These are phyloP conservation scores for Acrocephalus scirpaceus DNA, from an alignment of 2,797 vertebrate species.

Conservation along the genomic window DNA sequence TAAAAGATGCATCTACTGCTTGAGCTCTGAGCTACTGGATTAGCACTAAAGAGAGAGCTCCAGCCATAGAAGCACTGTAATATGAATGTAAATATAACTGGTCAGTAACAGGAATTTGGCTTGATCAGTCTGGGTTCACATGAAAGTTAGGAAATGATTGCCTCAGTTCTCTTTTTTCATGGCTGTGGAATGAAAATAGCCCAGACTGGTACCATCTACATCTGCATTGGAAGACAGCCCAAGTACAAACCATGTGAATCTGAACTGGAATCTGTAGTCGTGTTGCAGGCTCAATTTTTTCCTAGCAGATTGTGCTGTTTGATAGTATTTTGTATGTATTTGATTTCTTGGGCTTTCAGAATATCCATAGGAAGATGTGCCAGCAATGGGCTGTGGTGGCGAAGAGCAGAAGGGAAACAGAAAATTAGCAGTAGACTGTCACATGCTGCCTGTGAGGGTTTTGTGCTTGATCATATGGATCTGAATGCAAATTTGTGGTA, in stretches of 20 bases:
- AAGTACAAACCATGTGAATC: neutral
- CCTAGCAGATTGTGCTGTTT: neutral
- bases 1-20: neutral
- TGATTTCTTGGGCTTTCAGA: slow-evolving; percentile 1
- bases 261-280: neutral
- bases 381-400: neutral
- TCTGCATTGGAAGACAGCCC: neutral
- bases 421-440: neutral
- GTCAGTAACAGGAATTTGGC: neutral
- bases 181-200: neutral
- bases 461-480: slow-evolving; percentile 1
- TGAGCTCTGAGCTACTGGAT: neutral
- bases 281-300: neutral
- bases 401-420: neutral
- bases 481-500: slow-evolving; percentile 44
- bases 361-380: neutral
- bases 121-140: neutral
- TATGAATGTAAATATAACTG: neutral
- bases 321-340: neutral
- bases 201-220: neutral
- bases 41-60: neutral
- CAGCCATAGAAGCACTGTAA: neutral
- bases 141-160: neutral
- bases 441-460: slow-evolving; percentile 4
- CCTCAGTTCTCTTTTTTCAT: neutral